Conservation (phyloP, 1,140 invertebrate species). For the Drosophila neocordata region DNA sequence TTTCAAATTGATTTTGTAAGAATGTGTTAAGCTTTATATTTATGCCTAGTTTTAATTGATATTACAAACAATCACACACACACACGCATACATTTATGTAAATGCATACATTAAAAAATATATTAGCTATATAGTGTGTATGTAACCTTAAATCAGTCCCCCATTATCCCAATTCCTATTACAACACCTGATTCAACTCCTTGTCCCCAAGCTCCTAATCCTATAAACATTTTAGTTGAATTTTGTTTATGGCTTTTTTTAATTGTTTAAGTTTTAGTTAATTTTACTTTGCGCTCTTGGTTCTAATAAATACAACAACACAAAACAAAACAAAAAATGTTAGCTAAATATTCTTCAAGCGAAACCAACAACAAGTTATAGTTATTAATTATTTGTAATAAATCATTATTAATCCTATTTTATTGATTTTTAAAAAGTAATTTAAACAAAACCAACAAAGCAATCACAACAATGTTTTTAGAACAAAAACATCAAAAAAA, state of each 20-base stretch:
- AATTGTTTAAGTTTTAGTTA: constrained; percentile 71
- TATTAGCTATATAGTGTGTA: constrained; percentile 53
- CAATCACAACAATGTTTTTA: constrained; percentile 69
- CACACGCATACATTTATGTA: constrained; percentile 32
- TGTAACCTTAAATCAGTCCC: constrained; percentile 35
- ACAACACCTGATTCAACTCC: neutral
- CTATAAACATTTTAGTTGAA: constrained; percentile 60
- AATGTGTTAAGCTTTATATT: constrained; percentile 72
- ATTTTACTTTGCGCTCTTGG: constrained; percentile 55
- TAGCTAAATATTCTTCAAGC: constrained; percentile 44
- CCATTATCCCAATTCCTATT: neutral
- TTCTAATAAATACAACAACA: constrained; percentile 18
- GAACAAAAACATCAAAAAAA: constrained; percentile 58
- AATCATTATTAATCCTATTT: constrained; percentile 64
- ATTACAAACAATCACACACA: constrained; percentile 49
- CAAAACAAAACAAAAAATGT: constrained; percentile 29
- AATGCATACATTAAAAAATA: constrained; percentile 48
- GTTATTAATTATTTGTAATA: constrained; percentile 58
- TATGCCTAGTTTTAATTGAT: constrained; percentile 75
- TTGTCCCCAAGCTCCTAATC: constrained; percentile 3
- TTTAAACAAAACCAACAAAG: constrained; percentile 46
- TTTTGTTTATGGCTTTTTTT: constrained; percentile 73
- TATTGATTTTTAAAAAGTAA: constrained; percentile 64
- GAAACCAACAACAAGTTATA: constrained; percentile 51
- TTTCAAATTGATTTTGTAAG: constrained; percentile 53